Conservation (phyloP, 1,140 invertebrate species). For the Saccostrea glomerata region DNA sequence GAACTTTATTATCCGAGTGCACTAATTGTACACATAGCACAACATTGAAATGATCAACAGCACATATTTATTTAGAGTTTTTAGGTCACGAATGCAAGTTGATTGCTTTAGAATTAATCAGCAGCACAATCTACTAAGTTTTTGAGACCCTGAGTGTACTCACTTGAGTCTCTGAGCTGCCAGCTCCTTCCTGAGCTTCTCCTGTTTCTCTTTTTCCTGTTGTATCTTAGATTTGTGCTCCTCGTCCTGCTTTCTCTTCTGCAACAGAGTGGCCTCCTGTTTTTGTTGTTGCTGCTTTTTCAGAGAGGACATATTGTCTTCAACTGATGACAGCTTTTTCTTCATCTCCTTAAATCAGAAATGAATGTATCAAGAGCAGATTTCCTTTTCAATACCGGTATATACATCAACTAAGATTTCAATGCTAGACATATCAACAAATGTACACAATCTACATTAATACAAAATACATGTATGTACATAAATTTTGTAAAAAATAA, state of each 20-base stretch:
- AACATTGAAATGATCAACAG: too few relatives aligned
- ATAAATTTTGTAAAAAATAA: too few relatives aligned
- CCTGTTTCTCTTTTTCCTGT: slow-evolving; percentile 64
- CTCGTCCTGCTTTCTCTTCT: slow-evolving; percentile 64
- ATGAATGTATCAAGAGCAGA: neutral
- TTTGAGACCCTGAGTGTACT: neutral
- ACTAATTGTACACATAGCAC: too few relatives aligned
- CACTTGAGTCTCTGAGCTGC: slow-evolving; percentile 66
- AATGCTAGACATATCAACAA: neutral
- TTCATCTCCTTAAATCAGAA: slow-evolving; percentile 54
- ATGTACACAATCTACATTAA: too few relatives aligned
- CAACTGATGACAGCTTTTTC: slow-evolving; percentile 60
- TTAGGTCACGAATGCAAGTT: too few relatives aligned
- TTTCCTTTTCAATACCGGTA: neutral
- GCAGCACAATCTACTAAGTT: too few relatives aligned
- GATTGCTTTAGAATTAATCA: too few relatives aligned
- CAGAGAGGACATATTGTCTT: slow-evolving; percentile 57
- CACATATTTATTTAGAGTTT: too few relatives aligned
- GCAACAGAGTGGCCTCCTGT: slow-evolving; percentile 45
- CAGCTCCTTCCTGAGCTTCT: slow-evolving; percentile 65
- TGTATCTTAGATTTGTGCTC: slow-evolving; percentile 54
- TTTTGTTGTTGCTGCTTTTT: slow-evolving; percentile 62
- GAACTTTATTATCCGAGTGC: too few relatives aligned
- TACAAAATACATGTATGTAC: too few relatives aligned
- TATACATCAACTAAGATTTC: neutral